phyloP scores from a whole-genome alignment of 2,797 vertebrate species.

The Mareca penelope region DNA sequence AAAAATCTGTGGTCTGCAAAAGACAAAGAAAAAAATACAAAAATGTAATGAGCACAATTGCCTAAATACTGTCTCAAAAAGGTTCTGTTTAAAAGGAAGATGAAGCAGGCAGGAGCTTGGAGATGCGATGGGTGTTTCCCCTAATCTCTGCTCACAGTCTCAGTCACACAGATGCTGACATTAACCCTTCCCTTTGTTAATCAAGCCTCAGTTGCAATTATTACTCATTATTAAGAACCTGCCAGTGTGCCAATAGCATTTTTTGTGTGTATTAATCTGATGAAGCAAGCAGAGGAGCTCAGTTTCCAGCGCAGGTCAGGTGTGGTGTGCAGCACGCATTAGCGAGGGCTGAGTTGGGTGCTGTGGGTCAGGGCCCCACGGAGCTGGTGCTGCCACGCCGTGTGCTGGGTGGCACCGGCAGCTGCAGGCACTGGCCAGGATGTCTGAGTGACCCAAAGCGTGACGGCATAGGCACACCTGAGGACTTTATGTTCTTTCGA shows the following conservation, averaged over 20 bases:
- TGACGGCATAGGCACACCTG: background rate
- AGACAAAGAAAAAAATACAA: background rate
- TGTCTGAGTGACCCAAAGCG: background rate
- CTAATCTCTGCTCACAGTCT: conserved; percentile 7
- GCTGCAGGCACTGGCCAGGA: background rate
- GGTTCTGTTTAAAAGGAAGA: background rate
- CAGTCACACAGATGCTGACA: background rate
- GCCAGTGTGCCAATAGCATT: conserved; percentile 7
- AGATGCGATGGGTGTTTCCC: background rate
- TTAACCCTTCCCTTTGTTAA: conserved; percentile 23
- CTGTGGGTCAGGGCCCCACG: background rate
- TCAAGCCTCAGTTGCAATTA: background rate
- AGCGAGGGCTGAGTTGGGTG: background rate
- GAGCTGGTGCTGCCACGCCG: background rate
- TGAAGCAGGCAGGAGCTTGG: background rate
- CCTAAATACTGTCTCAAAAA: background rate
- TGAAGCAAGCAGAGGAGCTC: conserved; percentile 5
- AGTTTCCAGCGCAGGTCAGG: background rate
- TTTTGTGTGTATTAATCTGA: background rate
- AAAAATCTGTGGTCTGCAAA: background rate
- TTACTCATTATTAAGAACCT: conserved; percentile 34
- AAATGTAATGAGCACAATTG: conserved; percentile 1
- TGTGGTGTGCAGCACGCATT: background rate
- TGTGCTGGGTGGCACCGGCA: background rate
- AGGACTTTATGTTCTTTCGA: background rate